phyloP scores from a whole-genome alignment of 2,797 vertebrate species.

The Hydrocynus forskahlii region DNA sequence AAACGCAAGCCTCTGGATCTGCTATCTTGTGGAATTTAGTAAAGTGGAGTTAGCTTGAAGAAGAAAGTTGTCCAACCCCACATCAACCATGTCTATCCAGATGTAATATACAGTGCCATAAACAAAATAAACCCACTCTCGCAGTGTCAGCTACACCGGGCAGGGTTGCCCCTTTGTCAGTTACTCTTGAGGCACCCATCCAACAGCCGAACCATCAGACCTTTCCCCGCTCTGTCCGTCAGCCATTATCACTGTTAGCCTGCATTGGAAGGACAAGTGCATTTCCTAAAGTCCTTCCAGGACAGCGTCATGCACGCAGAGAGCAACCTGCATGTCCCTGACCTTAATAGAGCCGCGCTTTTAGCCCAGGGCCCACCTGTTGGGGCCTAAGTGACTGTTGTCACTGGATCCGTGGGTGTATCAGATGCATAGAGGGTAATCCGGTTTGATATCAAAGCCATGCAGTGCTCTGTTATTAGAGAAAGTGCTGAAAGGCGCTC shows the following conservation, averaged over 20 bases:
- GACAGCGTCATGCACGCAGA: conserved; percentile 26
- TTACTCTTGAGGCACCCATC: not conserved
- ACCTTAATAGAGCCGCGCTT: conserved; percentile 45
- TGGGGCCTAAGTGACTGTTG: conserved; percentile 36
- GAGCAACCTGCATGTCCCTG: conserved; percentile 53
- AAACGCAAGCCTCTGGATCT: no score
- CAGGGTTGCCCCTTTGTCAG: conserved; percentile 5
- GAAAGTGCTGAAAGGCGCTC: conserved; percentile 43
- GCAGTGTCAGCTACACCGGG: not conserved
- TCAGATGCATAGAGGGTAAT: conserved; percentile 48
- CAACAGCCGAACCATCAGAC: not conserved
- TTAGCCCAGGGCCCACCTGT: conserved; percentile 44
- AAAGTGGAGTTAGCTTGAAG: no score
- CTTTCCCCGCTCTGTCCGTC: conserved; percentile 30
- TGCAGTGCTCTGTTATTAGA: conserved; percentile 31
- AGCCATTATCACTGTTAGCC: conserved; percentile 25
- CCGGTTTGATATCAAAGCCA: conserved; percentile 51
- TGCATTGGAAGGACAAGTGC: conserved; percentile 50
- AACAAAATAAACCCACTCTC: not conserved
- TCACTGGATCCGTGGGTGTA: conserved; percentile 22
- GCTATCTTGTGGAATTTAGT: no score
- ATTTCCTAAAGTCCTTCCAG: conserved; percentile 51
- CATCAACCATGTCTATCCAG: no score
- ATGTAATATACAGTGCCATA: not conserved
- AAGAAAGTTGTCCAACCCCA: no score